Evolutionary conservation across 2,113 vertebrate species (phyloP).

Genomic region (Poecile atricapillus): DNA sequence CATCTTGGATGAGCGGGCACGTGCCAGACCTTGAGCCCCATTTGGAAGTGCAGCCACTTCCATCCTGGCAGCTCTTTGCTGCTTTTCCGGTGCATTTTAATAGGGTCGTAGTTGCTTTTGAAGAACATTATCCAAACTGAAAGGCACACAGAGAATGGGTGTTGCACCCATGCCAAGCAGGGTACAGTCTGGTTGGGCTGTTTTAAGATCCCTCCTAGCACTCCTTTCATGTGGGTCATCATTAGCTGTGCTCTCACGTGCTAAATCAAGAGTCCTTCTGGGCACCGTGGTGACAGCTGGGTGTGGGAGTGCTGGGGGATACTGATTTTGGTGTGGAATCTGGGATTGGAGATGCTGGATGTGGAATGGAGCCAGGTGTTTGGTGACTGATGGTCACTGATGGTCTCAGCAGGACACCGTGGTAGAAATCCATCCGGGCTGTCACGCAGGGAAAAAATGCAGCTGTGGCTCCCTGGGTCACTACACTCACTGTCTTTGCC

Average conservation of each 20-base stretch:
- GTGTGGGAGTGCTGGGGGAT: not conserved
- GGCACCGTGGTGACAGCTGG: not conserved
- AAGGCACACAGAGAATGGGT: not conserved
- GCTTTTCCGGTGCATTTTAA: not conserved
- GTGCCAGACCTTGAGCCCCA: not conserved
- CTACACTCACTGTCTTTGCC: not conserved
- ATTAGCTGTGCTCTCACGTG: not conserved
- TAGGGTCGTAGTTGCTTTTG: not conserved
- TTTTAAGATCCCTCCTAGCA: not conserved
- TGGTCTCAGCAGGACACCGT: fast-evolving
- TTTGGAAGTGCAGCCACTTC: not conserved
- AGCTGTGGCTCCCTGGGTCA: not conserved
- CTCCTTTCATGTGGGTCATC: not conserved
- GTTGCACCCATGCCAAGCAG: not conserved
- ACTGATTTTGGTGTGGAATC: not conserved
- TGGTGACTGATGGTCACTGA: not conserved
- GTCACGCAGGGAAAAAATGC: fast-evolving
- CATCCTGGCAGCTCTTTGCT: not conserved
- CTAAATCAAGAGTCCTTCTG: not conserved
- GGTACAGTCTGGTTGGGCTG: not conserved
- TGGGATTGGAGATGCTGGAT: not conserved
- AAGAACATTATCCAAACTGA: not conserved
- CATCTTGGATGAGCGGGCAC: not conserved
- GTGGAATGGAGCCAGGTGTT: not conserved
- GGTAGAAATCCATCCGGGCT: not conserved